phyloP scores from a whole-genome alignment of 2,888 invertebrate genomes.

The Phrixothrix hirtus region DNA sequence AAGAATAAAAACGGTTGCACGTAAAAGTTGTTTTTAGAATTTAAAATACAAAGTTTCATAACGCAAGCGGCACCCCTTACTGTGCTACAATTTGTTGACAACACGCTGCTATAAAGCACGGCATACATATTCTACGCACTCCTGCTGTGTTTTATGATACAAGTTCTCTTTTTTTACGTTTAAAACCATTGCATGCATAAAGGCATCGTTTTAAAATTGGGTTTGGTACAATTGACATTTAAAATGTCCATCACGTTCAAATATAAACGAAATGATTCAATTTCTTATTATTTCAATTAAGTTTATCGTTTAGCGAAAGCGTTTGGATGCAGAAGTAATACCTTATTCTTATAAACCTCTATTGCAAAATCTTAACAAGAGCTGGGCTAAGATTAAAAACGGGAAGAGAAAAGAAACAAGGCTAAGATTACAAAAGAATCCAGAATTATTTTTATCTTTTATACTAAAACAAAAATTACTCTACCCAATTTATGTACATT shows the following conservation, averaged over 20 bases:
- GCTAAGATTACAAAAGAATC: not conserved
- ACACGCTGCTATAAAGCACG: conserved; percentile 12
- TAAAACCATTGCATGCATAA: conserved; percentile 15
- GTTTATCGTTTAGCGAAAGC: not conserved
- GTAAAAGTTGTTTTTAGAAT: conserved; percentile 18
- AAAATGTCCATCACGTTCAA: conserved; percentile 2
- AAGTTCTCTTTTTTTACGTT: conserved; percentile 17
- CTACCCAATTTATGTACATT: no score
- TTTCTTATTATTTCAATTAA: not conserved
- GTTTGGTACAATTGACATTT: conserved; percentile 16
- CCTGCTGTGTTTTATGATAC: conserved; percentile 22
- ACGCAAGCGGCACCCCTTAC: conserved; percentile 17
- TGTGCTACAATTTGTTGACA: conserved; percentile 24
- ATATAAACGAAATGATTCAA: not conserved
- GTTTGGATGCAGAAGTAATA: no score
- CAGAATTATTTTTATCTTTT: no score
- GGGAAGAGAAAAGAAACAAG: not conserved
- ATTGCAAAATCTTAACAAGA: not conserved
- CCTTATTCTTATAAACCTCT: no score
- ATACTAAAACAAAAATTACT: no score
- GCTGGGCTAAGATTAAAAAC: not conserved
- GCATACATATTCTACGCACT: conserved; percentile 17
- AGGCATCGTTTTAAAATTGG: conserved; percentile 21
- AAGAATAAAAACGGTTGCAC: conserved; percentile 7
- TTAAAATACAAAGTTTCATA: conserved; percentile 19